These are phyloP conservation scores for Lagorchestes hirsutus DNA, from an alignment of 2,797 vertebrate species.

Conservation along the genomic window DNA sequence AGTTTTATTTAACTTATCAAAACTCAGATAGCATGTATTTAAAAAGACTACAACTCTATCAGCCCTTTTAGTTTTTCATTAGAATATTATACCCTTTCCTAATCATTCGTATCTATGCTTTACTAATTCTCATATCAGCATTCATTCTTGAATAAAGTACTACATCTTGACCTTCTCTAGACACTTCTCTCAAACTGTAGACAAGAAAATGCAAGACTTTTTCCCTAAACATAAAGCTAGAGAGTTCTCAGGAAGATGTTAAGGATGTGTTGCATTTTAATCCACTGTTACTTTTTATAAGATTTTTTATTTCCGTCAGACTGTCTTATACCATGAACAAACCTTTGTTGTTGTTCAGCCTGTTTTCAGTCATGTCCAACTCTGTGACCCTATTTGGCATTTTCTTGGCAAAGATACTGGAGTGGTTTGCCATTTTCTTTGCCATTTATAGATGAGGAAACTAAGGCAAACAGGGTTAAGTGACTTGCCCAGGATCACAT, in stretches of 20 bases:
- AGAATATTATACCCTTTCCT: background rate
- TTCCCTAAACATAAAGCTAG: background rate
- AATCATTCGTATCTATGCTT: background rate
- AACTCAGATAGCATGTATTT: background rate
- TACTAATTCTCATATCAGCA: background rate
- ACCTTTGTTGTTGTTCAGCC: background rate
- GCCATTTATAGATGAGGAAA: background rate
- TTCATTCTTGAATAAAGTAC: background rate
- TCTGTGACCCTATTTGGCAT: background rate
- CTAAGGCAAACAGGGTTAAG: background rate
- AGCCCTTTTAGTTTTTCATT: background rate
- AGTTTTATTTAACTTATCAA: background rate
- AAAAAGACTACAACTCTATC: background rate
- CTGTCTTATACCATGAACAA: background rate
- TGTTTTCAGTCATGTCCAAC: background rate
- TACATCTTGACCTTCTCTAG: background rate
- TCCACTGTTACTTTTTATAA: background rate
- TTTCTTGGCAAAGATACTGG: background rate
- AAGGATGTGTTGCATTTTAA: background rate
- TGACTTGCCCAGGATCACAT: background rate
- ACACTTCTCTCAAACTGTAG: background rate
- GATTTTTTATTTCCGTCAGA: background rate
- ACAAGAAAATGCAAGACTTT: background rate
- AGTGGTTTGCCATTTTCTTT: background rate
- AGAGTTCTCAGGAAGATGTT: background rate